Evolutionary conservation across 2,888 invertebrate species (phyloP).

Genomic region (Dioctria rufipes): DNA sequence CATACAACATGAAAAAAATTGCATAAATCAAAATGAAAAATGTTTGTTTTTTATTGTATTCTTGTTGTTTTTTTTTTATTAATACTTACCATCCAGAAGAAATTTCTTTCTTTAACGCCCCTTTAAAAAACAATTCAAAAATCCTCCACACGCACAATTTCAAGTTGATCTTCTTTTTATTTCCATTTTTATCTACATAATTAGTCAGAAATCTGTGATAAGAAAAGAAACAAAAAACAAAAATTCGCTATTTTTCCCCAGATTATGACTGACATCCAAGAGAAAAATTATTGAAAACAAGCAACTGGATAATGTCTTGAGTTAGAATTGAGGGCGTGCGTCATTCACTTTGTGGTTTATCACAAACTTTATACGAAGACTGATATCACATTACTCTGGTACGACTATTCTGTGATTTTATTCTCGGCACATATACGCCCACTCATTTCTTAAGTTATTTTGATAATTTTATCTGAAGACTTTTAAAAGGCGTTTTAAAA

Average conservation of each 20-base stretch:
- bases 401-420: neutral
- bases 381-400: constrained; percentile 9
- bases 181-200: neutral
- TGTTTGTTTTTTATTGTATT: too few relatives aligned
- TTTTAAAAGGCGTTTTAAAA: constrained; percentile 33
- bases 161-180: too few relatives aligned
- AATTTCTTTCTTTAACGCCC: too few relatives aligned
- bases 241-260: neutral
- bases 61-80: too few relatives aligned
- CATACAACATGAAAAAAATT: too few relatives aligned
- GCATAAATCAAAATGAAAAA: too few relatives aligned
- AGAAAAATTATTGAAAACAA: neutral
- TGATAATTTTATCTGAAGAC: constrained; percentile 48
- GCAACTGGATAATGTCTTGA: constrained; percentile 19
- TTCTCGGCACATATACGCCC: constrained; percentile 42
- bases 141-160: too few relatives aligned
- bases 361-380: neutral
- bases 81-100: too few relatives aligned
- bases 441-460: constrained; percentile 45
- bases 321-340: constrained; percentile 2
- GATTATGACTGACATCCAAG: neutral
- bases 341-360: neutral
- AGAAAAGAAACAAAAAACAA: neutral
- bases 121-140: too few relatives aligned
- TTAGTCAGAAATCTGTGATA: neutral